phyloP scores from a whole-genome alignment of 2,888 invertebrate species.

The Neelides folsomi region DNA sequence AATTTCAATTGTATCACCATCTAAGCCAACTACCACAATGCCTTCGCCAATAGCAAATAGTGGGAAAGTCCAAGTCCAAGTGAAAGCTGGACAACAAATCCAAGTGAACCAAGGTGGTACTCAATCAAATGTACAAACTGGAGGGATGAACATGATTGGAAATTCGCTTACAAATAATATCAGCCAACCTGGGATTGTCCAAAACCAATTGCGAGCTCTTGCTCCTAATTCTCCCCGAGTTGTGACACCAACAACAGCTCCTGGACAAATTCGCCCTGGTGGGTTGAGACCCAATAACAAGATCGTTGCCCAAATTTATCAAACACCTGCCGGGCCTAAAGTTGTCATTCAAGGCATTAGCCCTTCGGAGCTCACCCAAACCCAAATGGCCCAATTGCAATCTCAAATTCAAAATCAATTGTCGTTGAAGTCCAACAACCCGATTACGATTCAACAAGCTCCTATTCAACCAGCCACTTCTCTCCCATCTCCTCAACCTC shows the following conservation, averaged over 20 bases:
- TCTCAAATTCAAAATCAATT: conserved; percentile 80
- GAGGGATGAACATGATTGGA: no score
- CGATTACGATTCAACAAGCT: background rate
- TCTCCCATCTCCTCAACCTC: no score
- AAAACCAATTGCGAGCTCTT: background rate
- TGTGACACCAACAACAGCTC: background rate
- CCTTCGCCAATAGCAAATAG: background rate
- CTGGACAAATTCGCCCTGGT: background rate
- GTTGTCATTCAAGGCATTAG: conserved; percentile 74
- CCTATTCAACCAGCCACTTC: background rate
- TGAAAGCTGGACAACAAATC: no score
- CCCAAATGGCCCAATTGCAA: conserved; percentile 67
- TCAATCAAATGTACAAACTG: no score
- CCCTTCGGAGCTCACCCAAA: conserved; percentile 66
- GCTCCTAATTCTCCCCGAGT: background rate
- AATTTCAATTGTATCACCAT: conserved; percentile 28
- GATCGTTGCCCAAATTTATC: conserved; percentile 47
- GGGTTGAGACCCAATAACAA: conserved; percentile 9
- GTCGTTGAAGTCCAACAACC: background rate
- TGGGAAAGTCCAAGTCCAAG: background rate
- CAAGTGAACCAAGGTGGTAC: no score
- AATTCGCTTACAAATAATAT: no score
- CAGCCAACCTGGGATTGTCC: no score
- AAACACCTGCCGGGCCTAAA: conserved; percentile 68
- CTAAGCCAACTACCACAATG: conserved; percentile 3